Percentiles rank a stretch among this genome's conserved stretches.
These are phyloP conservation scores for Meandrina meandrites DNA, from an alignment of 92 coral and sea anemone species.

Conservation along the genomic window DNA sequence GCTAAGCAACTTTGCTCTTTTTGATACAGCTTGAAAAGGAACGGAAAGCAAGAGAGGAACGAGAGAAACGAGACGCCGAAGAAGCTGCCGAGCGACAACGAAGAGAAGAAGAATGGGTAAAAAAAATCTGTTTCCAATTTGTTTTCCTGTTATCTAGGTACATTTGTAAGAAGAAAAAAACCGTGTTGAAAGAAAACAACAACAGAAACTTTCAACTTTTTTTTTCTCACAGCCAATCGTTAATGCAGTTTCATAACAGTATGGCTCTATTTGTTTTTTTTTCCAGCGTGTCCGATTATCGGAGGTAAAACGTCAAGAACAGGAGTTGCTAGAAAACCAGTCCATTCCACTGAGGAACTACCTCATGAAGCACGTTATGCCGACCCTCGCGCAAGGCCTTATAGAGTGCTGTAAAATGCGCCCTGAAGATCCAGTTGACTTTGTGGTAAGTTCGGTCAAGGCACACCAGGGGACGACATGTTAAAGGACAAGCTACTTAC, in stretches of 20 bases:
- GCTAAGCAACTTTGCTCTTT: neutral
- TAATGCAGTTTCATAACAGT: too few relatives aligned
- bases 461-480: neutral
- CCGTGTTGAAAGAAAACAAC: too few relatives aligned
- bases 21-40: conserved; percentile 74
- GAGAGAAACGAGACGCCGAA: conserved; percentile 91
- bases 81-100: conserved; percentile 90
- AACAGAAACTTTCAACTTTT: too few relatives aligned
- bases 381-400: conserved; percentile 93
- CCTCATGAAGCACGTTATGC: conserved; percentile 99
- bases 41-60: conserved; percentile 84
- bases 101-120: conserved; percentile 97
- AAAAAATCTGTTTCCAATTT: conserved; percentile 1
- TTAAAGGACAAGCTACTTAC: neutral
- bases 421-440: conserved; percentile 97
- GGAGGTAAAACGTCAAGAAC: conserved; percentile 94
- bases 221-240: too few relatives aligned
- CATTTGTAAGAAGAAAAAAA: too few relatives aligned
- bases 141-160: too few relatives aligned
- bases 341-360: conserved; percentile 97
- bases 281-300: conserved; percentile 77
- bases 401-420: conserved; percentile 94
- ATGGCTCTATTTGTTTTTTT: neutral
- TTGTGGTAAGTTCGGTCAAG: conserved; percentile 68
- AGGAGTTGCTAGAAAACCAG: conserved; percentile 93